Evolutionary conservation across 2,113 vertebrate species (phyloP).

Genomic region (Stomatorhinus ivindoensis): DNA sequence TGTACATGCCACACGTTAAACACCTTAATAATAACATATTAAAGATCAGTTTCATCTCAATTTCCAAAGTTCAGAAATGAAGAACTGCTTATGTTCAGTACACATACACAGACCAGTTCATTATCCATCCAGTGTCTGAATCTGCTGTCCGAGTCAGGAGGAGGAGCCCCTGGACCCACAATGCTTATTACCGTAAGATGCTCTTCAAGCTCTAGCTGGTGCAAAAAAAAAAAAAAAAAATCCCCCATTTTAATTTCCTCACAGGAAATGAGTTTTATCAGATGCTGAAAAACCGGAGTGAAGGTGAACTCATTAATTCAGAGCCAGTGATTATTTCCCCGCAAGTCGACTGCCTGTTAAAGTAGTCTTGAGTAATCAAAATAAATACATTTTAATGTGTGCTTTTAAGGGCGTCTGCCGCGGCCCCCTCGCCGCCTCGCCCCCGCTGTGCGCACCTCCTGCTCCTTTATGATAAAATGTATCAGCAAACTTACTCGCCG

Average conservation of each 20-base stretch:
- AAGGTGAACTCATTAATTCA: constrained; percentile 16
- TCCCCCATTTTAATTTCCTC: constrained; percentile 62
- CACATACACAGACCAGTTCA: neutral
- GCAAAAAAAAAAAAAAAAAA: constrained; percentile 63
- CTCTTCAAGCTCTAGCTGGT: constrained; percentile 33
- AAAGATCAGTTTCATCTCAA: neutral
- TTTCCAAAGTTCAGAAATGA: neutral
- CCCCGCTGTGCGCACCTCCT: neutral
- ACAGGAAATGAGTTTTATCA: constrained; percentile 64
- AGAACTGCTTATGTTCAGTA: neutral
- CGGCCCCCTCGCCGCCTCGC: neutral
- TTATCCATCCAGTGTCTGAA: neutral
- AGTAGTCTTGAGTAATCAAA: neutral
- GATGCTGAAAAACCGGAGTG: constrained; percentile 52
- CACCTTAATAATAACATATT: neutral
- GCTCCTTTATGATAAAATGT: constrained; percentile 7
- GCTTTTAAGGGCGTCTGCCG: neutral
- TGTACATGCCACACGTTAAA: neutral
- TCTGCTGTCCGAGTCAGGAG: constrained; percentile 15
- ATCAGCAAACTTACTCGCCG: neutral
- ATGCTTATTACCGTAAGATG: constrained; percentile 60
- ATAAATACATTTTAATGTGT: constrained; percentile 10
- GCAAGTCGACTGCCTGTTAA: neutral
- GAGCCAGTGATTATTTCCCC: neutral
- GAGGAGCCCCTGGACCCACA: constrained; percentile 52